A percentile compares a stretch with the other conserved stretches of the same genome.
Evolutionary conservation across 64 coral and sea anemone species (phyloP).

Genomic region (Montipora cactus): DNA sequence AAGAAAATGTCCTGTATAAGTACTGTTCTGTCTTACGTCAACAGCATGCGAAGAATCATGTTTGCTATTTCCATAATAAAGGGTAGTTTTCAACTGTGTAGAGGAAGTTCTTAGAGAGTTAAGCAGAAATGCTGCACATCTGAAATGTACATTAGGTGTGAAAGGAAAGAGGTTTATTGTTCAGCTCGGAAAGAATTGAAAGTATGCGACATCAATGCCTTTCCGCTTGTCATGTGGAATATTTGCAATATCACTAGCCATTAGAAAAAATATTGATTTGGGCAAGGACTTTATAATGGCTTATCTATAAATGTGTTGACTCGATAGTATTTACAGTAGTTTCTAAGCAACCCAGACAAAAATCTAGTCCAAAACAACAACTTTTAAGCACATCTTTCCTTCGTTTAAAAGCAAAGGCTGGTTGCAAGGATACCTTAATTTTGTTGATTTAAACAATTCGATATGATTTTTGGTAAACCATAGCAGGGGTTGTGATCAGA

Average conservation of each 20-base stretch:
- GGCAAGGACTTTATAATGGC: neutral
- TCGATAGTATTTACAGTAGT: neutral
- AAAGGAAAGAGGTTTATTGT: neutral
- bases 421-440: too few relatives aligned
- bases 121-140: neutral
- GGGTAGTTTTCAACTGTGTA: neutral
- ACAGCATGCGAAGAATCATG: too few relatives aligned
- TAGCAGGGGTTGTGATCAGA: too few relatives aligned
- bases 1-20: too few relatives aligned
- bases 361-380: neutral
- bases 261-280: slow-evolving; percentile 4
- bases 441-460: too few relatives aligned
- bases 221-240: neutral
- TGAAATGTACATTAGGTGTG: neutral
- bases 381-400: neutral
- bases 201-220: neutral
- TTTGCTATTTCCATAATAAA: too few relatives aligned
- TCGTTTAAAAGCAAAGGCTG: neutral
- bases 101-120: neutral
- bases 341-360: neutral
- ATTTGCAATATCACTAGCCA: slow-evolving; percentile 7
- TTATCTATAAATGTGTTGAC: slow-evolving; percentile 13
- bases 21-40: too few relatives aligned
- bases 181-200: neutral
- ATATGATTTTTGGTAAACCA: too few relatives aligned